Evolutionary conservation across 2,888 invertebrate genomes (phyloP).

Genomic region (Cynaeus angustus): DNA sequence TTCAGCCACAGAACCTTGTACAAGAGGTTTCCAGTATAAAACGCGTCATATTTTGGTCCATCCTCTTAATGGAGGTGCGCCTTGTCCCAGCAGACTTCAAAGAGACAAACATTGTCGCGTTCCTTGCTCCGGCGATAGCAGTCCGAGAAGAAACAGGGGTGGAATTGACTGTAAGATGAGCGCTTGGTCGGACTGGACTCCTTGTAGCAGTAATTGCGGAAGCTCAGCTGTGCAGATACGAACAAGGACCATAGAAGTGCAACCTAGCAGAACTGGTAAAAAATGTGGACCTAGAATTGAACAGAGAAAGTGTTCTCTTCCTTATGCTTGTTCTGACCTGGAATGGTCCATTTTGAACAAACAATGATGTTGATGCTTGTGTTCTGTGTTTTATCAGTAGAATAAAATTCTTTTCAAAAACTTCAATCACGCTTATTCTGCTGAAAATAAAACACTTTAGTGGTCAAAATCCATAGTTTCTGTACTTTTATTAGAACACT

Average conservation of each 20-base stretch:
- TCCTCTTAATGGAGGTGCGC: conserved; percentile 73
- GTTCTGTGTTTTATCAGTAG: no score
- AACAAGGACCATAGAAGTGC: conserved; percentile 71
- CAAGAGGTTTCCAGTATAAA: conserved; percentile 71
- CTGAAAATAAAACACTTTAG: no score
- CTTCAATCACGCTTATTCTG: no score
- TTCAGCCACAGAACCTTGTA: conserved; percentile 68
- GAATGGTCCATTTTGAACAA: conserved; percentile 44
- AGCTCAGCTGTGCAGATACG: conserved; percentile 73
- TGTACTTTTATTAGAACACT: no score
- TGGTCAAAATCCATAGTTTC: no score
- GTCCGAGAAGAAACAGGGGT: not conserved
- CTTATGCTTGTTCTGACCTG: conserved; percentile 58
- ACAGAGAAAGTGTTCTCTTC: conserved; percentile 65
- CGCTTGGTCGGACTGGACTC: conserved; percentile 73
- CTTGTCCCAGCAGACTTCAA: conserved; percentile 73
- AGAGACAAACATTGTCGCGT: conserved; percentile 65
- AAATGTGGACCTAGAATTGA: conserved; percentile 69
- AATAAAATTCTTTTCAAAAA: no score
- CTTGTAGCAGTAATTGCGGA: conserved; percentile 79
- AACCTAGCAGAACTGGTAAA: conserved; percentile 66
- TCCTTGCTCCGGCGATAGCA: not conserved
- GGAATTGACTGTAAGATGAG: conserved; percentile 72
- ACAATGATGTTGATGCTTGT: not conserved
- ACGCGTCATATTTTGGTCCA: conserved; percentile 71